Evolutionary conservation across 2,888 invertebrate species (phyloP), one percentile per base, ranked within the genome.

Genomic region (Dryomyza anilis): DNA sequence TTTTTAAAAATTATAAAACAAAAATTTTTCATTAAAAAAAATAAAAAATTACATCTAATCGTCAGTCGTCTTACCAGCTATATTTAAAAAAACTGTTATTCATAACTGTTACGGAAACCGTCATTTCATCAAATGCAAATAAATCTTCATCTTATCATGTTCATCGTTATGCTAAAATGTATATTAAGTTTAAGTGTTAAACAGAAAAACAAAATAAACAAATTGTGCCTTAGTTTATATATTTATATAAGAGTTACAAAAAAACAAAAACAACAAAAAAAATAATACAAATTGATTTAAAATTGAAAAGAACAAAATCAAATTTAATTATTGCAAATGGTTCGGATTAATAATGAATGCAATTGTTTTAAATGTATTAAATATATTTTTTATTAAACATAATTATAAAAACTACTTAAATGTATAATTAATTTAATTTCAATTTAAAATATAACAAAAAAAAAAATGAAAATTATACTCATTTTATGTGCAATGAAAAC

Each of bases 401-500:
- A n/a, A n/a, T n/a, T n/a, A n/a, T n/a, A n/a, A n/a, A 39, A 39
- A 5, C 25, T 25, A 50, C n/a, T 7, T 27, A 55, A 21, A n/a
- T 55, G 21, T 21, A n/a, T 39, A 19, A 14, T 25, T 50, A 50
- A 55, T 33, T 23, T 55, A 21, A 36, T 21, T 36, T 55, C 5
- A 55, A 55, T 12, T 39, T 12, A 33, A 48, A 30, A 23, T 59
- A 30, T 14, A 45, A 33, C 16, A 23, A 48, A 30, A 19, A 48
- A 19, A 16, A 45, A 19, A 55, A 19, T 36, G 33, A 45, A 58
- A 45, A 48, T 59, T 48, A 59, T 63, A 64, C 64, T 64, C 64
- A 58, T 63, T 46, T 58, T 29, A 64, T 58, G 64, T 64, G 64
- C 64, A 64, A 64, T 64, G 50, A 25, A 27, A 55, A 55, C 36